Percentiles rank a stretch among this genome's conserved stretches.
Evolutionary conservation across 2,888 invertebrate genomes (phyloP).

Genomic region (Octonoba sinensis): DNA sequence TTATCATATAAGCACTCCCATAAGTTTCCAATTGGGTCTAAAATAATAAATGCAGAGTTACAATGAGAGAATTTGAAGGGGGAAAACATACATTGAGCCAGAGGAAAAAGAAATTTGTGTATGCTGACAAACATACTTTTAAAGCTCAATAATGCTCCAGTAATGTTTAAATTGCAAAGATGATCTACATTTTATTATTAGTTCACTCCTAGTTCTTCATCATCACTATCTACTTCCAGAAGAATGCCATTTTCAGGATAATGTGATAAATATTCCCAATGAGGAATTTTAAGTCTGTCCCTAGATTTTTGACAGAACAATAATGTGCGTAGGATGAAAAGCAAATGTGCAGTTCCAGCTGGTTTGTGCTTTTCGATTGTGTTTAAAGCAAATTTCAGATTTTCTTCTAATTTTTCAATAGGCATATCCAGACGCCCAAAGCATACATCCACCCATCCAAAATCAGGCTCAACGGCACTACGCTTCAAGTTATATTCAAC

Average conservation of each 20-base stretch:
- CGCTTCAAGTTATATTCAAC: slow-evolving; percentile 77
- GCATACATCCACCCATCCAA: slow-evolving; percentile 72
- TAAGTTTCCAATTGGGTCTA: no score
- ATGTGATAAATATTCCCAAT: slow-evolving; percentile 46
- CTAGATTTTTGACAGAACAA: slow-evolving; percentile 36
- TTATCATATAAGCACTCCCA: no score
- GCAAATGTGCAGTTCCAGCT: slow-evolving; percentile 13
- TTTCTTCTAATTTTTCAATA: slow-evolving; percentile 79
- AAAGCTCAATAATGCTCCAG: background rate
- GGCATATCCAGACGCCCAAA: slow-evolving; percentile 78
- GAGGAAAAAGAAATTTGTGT: background rate
- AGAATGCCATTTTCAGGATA: slow-evolving; percentile 52
- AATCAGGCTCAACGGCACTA: slow-evolving; percentile 81
- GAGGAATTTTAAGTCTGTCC: slow-evolving; percentile 43
- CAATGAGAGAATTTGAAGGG: no score
- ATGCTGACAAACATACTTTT: background rate
- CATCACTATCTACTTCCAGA: slow-evolving; percentile 13
- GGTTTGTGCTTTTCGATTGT: slow-evolving; percentile 79
- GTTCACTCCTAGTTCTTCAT: background rate
- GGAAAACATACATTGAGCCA: background rate
- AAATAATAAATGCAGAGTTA: no score
- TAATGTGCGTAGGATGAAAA: slow-evolving; percentile 28
- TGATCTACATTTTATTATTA: background rate
- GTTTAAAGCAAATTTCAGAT: slow-evolving; percentile 78
- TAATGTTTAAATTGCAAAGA: background rate